Percentiles rank a stretch among this genome's conserved stretches.
Evolutionary conservation across 2,888 invertebrate genomes (phyloP).

Genomic region (Zelleria hepariella): DNA sequence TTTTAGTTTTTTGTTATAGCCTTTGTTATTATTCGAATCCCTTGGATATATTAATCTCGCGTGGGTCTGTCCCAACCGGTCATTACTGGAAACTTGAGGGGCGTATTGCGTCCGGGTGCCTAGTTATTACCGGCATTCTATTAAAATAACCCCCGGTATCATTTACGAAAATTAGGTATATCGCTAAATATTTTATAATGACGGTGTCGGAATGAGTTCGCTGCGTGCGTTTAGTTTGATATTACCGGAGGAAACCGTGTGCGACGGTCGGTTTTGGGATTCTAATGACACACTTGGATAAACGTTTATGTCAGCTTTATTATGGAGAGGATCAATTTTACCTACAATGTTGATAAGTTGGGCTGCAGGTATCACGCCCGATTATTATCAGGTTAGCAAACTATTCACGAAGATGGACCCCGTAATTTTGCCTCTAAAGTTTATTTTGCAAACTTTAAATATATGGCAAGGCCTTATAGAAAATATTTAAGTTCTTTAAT

Average conservation of each 20-base stretch:
- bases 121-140: slow-evolving; percentile 67
- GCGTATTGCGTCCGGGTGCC: slow-evolving; percentile 65
- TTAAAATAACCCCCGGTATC: slow-evolving; percentile 62
- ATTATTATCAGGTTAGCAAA: slow-evolving; percentile 45
- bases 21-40: slow-evolving; percentile 63
- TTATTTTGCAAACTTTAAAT: neutral
- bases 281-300: slow-evolving; percentile 41
- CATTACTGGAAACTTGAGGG: slow-evolving; percentile 67
- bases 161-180: slow-evolving; percentile 65
- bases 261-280: slow-evolving; percentile 19
- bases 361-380: slow-evolving; percentile 27
- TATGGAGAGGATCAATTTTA: slow-evolving; percentile 24
- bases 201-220: slow-evolving; percentile 46
- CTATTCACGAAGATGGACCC: slow-evolving; percentile 9
- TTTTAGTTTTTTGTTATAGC: slow-evolving; percentile 63
- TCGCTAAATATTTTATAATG: slow-evolving; percentile 72
- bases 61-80: slow-evolving; percentile 59
- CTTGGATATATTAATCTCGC: slow-evolving; percentile 67
- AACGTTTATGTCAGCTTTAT: slow-evolving; percentile 18
- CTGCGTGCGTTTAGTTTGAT: slow-evolving; percentile 46
- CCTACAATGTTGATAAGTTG: slow-evolving; percentile 31
- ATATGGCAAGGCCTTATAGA: neutral
- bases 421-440: slow-evolving; percentile 20
- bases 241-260: slow-evolving; percentile 35
- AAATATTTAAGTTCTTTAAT: no score